Conservation (phyloP, 2,888 invertebrate genomes). For the Blastobasis lacticolella region DNA sequence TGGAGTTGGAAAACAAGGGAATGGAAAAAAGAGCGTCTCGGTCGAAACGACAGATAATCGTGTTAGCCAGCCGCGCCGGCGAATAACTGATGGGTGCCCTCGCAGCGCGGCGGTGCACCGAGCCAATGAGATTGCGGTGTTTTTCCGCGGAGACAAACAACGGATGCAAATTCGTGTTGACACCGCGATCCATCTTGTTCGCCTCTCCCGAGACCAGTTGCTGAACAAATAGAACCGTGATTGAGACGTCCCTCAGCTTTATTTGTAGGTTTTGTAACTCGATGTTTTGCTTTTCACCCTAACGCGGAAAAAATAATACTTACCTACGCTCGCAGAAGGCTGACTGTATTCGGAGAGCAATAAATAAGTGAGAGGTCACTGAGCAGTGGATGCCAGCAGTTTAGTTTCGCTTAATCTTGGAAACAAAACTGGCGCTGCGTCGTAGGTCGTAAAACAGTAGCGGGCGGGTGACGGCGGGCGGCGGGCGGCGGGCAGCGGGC, state of each 20-base stretch:
- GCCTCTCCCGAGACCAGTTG: conserved; percentile 63
- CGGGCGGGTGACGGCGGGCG: conserved; percentile 29
- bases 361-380: conserved; percentile 45
- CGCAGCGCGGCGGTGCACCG: conserved; percentile 45
- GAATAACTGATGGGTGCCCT: conserved; percentile 62
- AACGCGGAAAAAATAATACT: conserved; percentile 26
- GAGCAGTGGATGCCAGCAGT: conserved; percentile 50
- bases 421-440: conserved; percentile 53
- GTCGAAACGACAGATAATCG: conserved; percentile 71
- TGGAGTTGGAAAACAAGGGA: conserved; percentile 71
- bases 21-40: conserved; percentile 67
- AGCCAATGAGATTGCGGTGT: conserved; percentile 70
- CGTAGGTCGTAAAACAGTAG: conserved; percentile 54
- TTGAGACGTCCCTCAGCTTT: conserved; percentile 54
- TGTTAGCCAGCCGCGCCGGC: conserved; percentile 64
- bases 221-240: conserved; percentile 65
- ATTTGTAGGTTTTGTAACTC: conserved; percentile 45
- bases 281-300: conserved; percentile 35
- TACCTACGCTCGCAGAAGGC: background rate
- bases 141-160: conserved; percentile 69
- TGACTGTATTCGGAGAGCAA: conserved; percentile 21
- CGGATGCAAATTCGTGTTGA: conserved; percentile 74
- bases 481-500: conserved; percentile 15
- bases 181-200: conserved; percentile 73
- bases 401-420: conserved; percentile 64